Percentiles rank a stretch among this genome's conserved stretches.
These are phyloP conservation scores for Drosophila putrida DNA, from an alignment of 2,888 invertebrate species.

Conservation along the genomic window DNA sequence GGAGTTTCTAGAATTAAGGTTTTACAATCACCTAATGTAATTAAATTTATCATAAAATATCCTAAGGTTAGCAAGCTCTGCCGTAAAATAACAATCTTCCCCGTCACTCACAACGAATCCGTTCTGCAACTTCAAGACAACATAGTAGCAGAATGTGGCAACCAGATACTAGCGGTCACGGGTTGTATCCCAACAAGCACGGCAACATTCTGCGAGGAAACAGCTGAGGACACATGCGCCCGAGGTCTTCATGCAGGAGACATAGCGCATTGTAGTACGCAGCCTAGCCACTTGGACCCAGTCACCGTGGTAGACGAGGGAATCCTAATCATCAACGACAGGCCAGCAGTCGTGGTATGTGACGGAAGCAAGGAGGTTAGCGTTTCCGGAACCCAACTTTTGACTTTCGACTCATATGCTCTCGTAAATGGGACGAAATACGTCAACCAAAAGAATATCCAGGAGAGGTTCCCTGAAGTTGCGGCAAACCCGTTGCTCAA, in stretches of 20 bases:
- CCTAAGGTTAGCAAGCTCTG: no score
- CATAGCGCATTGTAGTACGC: constrained; percentile 2
- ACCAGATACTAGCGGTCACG: no score
- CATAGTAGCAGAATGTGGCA: no score
- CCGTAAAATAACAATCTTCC: no score
- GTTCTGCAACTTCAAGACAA: no score
- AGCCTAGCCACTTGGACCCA: constrained; percentile 3
- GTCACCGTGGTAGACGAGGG: no score
- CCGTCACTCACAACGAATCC: no score
- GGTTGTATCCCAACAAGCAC: no score
- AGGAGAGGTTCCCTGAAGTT: constrained; percentile 3
- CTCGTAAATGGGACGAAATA: constrained; percentile 2
- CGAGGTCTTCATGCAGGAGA: constrained; percentile 7
- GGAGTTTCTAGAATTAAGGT: constrained; percentile 4
- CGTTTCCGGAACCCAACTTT: constrained; percentile 6
- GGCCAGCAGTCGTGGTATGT: constrained; percentile 2
- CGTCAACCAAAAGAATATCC: no score
- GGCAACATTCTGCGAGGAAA: no score
- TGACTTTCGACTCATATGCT: constrained; percentile 6
- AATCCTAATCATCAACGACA: constrained; percentile 1
- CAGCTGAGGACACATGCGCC: no score
- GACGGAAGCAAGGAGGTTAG: constrained; percentile 3
- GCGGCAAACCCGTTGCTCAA: constrained; percentile 1
- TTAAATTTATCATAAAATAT: no score
- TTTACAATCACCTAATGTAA: constrained; percentile 5